Conservation (phyloP, 2,888 invertebrate genomes). For the Eristalis intricaria region DNA sequence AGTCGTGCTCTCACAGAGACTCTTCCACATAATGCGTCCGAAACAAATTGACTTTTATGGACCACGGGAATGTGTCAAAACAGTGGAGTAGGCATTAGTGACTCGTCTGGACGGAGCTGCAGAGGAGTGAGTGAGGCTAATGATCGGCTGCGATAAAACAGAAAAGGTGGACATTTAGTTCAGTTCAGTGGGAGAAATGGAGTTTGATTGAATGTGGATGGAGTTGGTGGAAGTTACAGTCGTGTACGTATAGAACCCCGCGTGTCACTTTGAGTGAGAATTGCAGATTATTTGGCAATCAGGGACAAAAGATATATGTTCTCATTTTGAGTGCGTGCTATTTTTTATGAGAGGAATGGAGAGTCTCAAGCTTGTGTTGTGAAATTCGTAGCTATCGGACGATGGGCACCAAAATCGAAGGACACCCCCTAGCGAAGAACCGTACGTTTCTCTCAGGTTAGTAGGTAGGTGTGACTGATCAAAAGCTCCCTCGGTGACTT, state of each 20-base stretch:
- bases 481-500: too few species aligned
- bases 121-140: slow-evolving; percentile 30
- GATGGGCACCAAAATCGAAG: too few species aligned
- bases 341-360: too few species aligned
- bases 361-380: too few species aligned
- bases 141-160: slow-evolving; percentile 15
- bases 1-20: slow-evolving; percentile 1
- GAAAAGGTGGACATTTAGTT: not conserved
- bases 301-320: too few species aligned
- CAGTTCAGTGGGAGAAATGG: not conserved
- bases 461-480: too few species aligned
- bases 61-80: slow-evolving; percentile 65
- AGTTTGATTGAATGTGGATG: not conserved
- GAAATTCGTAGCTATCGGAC: too few species aligned
- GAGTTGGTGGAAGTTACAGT: too few species aligned
- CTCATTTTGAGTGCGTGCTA: too few species aligned
- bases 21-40: slow-evolving; percentile 24
- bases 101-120: not conserved
- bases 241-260: not conserved
- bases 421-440: too few species aligned
- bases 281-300: not conserved
- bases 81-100: slow-evolving; percentile 34
- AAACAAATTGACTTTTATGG: slow-evolving; percentile 72
- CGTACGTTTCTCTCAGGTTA: too few species aligned
- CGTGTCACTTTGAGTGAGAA: not conserved